These are phyloP conservation scores for Propithecus perrieri DNA, from an alignment of 2,797 vertebrate genomes.

Conservation along the genomic window DNA sequence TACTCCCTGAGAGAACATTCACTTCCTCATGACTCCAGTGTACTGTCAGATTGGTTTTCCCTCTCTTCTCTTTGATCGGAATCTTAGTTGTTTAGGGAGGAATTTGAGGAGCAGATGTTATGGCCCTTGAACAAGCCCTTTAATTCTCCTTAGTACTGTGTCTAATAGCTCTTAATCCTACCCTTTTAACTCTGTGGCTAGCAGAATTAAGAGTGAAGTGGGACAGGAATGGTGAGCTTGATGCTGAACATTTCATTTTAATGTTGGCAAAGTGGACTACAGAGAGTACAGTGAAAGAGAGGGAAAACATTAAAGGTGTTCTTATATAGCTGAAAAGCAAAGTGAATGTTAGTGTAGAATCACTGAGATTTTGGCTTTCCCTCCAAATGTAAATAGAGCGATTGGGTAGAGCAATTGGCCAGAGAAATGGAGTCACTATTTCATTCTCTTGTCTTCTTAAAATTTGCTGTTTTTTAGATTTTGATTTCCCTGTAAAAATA, in stretches of 20 bases:
- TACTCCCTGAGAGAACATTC: constrained; percentile 59
- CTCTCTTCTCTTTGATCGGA: constrained; percentile 73
- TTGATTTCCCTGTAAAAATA: constrained; percentile 44
- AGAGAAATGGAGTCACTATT: not conserved
- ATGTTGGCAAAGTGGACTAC: not conserved
- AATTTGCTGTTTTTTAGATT: not conserved
- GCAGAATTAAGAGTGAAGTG: constrained; percentile 59
- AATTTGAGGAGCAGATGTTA: constrained; percentile 78
- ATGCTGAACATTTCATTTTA: constrained; percentile 44
- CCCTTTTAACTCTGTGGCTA: constrained; percentile 73
- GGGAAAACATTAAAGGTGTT: not conserved
- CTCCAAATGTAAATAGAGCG: not conserved
- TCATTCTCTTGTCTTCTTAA: not conserved
- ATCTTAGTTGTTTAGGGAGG: constrained; percentile 74
- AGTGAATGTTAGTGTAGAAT: not conserved
- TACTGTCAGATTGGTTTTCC: constrained; percentile 69
- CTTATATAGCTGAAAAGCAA: not conserved
- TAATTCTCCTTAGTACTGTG: constrained; percentile 73
- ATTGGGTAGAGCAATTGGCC: not conserved
- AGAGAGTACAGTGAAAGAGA: not conserved
- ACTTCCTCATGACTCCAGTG: constrained; percentile 68
- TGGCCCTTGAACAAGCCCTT: constrained; percentile 65
- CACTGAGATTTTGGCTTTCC: constrained; percentile 17
- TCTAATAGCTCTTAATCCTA: constrained; percentile 75
- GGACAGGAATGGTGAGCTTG: constrained; percentile 28